phyloP scores from a whole-genome alignment of 2,888 invertebrate genomes.

The Platycheirus rosarum region DNA sequence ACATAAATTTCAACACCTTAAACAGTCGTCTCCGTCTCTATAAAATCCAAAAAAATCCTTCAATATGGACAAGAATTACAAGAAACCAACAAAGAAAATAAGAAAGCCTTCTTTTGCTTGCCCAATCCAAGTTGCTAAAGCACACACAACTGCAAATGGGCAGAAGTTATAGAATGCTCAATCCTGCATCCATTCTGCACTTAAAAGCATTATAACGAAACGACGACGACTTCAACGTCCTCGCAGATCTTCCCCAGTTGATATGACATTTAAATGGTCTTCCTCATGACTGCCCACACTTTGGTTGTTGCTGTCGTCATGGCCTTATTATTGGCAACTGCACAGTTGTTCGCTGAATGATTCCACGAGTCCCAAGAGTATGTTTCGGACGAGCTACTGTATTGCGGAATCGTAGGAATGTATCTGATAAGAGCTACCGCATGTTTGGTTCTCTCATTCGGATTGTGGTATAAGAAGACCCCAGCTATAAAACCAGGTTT shows the following conservation, averaged over 20 bases:
- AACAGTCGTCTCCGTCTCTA: conserved; percentile 20
- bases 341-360: conserved; percentile 44
- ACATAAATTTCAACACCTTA: conserved; percentile 39
- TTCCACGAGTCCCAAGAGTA: conserved; percentile 48
- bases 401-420: conserved; percentile 58
- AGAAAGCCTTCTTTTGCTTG: conserved; percentile 24
- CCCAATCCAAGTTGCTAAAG: conserved; percentile 30
- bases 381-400: conserved; percentile 58
- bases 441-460: conserved; percentile 17
- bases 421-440: conserved; percentile 64
- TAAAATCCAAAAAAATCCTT: neutral
- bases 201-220: neutral
- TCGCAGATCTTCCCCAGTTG: conserved; percentile 61
- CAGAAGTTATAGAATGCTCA: neutral
- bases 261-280: conserved; percentile 73
- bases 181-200: neutral
- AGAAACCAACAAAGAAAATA: neutral
- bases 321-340: conserved; percentile 32
- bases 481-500: conserved; percentile 20
- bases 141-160: conserved; percentile 6
- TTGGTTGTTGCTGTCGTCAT: conserved; percentile 46
- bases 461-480: neutral
- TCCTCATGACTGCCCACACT: conserved; percentile 70
- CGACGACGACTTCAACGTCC: conserved; percentile 21
- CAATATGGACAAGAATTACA: conserved; percentile 8